Evolutionary conservation across 2,888 invertebrate genomes (phyloP).

Genomic region (Agrochola litura): DNA sequence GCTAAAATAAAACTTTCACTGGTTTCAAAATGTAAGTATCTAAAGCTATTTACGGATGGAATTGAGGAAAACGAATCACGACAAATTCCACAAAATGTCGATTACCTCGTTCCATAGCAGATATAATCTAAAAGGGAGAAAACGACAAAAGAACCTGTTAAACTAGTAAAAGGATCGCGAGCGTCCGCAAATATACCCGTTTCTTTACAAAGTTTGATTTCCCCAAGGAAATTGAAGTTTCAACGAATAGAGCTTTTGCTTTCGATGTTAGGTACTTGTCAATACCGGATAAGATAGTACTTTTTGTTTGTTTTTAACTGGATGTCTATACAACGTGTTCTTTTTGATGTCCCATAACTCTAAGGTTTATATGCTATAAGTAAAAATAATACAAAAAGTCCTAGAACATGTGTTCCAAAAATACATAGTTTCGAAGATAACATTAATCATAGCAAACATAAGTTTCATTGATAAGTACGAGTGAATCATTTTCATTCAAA

Average conservation of each 20-base stretch:
- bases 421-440: too few species aligned
- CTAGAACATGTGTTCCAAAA: too few species aligned
- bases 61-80: constrained; percentile 10
- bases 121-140: constrained; percentile 51
- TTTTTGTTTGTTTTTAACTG: not conserved
- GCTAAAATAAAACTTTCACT: constrained; percentile 7
- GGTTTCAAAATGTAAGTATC: not conserved
- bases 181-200: constrained; percentile 45
- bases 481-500: too few species aligned
- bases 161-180: constrained; percentile 59
- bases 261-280: not conserved
- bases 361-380: too few species aligned
- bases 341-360: too few species aligned
- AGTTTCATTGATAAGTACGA: too few species aligned
- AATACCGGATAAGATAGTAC: not conserved
- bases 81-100: constrained; percentile 39
- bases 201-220: constrained; percentile 57
- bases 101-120: constrained; percentile 29
- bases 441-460: too few species aligned
- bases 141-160: constrained; percentile 56
- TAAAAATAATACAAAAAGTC: too few species aligned
- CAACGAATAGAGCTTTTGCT: constrained; percentile 22
- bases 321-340: too few species aligned
- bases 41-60: not conserved
- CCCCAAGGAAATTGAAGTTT: constrained; percentile 58